phyloP scores from a whole-genome alignment of 2,888 invertebrate genomes.

The Philonicus albiceps region DNA sequence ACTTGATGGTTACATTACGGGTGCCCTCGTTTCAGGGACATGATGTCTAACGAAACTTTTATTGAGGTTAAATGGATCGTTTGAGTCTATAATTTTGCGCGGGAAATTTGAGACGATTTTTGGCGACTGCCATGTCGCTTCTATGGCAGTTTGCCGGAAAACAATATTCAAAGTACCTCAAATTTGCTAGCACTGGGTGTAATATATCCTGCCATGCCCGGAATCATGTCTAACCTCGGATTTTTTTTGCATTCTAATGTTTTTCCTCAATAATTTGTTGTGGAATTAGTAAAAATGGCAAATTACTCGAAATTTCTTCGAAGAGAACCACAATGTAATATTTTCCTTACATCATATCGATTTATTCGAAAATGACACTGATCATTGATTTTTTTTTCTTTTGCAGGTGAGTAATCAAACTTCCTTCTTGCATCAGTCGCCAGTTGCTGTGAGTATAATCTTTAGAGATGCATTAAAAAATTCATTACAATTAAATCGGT shows the following conservation, averaged over 20 bases:
- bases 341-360: not conserved
- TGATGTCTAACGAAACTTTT: not conserved
- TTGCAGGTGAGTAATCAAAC: slow-evolving; percentile 18
- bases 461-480: not conserved
- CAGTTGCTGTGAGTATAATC: not conserved
- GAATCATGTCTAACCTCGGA: not conserved
- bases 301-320: not conserved
- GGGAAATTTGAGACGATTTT: not conserved
- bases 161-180: not conserved
- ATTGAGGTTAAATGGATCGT: not conserved
- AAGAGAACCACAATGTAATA: not conserved
- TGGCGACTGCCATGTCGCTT: not conserved
- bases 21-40: not conserved
- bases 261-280: not conserved
- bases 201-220: not conserved
- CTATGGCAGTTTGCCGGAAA: not conserved
- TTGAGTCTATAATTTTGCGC: slow-evolving; percentile 26
- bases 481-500: not conserved
- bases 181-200: not conserved
- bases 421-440: not conserved
- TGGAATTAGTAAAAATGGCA: not conserved
- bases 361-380: not conserved
- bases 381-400: not conserved
- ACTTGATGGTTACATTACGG: slow-evolving; percentile 6
- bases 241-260: not conserved